Conservation (phyloP, 2,797 vertebrate species). For the Octomys mimax region DNA sequence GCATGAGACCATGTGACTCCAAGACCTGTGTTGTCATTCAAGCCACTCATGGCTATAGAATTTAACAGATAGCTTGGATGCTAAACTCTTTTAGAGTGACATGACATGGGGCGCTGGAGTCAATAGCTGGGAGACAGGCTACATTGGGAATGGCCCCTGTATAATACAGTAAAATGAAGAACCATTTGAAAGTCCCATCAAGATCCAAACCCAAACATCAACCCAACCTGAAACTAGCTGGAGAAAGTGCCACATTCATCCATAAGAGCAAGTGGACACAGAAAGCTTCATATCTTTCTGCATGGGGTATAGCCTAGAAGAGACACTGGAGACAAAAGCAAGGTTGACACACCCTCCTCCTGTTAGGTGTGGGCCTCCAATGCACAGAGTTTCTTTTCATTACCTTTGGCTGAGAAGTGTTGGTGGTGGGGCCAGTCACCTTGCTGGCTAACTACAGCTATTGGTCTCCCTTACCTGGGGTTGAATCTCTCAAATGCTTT, state of each 20-base stretch:
- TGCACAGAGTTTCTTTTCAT: neutral
- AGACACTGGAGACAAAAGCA: neutral
- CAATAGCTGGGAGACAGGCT: neutral
- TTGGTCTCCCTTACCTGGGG: neutral
- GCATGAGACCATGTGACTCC: neutral
- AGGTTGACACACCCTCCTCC: neutral
- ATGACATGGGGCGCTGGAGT: rapidly evolving
- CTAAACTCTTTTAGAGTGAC: neutral
- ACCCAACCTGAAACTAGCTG: neutral
- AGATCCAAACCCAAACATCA: neutral
- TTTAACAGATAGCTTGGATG: neutral
- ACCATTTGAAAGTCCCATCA: neutral
- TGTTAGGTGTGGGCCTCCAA: neutral
- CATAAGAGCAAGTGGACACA: neutral
- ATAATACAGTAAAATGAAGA: neutral
- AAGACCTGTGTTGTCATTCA: neutral
- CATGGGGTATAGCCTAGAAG: neutral
- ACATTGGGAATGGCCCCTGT: neutral
- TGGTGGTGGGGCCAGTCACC: neutral
- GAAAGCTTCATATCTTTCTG: neutral
- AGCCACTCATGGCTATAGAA: neutral
- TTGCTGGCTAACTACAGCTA: neutral
- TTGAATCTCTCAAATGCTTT: neutral
- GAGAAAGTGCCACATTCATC: neutral
- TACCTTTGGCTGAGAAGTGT: neutral